A percentile compares a stretch with the other conserved stretches of the same genome.
phyloP scores from a whole-genome alignment of 2,888 invertebrate species.

The Crematogaster levior region DNA sequence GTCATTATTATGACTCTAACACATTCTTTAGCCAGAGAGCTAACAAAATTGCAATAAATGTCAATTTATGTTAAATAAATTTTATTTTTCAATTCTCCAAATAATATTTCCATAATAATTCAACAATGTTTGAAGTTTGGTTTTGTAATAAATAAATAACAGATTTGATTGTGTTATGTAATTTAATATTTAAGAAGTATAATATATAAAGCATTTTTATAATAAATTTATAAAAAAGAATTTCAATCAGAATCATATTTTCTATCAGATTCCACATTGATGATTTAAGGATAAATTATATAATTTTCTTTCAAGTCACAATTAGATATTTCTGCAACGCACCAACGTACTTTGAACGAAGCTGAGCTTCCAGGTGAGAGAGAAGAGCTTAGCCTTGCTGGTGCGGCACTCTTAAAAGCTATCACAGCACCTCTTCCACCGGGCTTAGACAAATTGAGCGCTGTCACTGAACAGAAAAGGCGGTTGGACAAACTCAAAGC shows the following conservation, averaged over 20 bases:
- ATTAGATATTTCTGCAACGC: conserved; percentile 90
- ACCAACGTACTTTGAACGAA: conserved; percentile 90
- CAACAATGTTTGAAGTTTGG: neutral
- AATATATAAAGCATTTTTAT: neutral
- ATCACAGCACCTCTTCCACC: conserved; percentile 86
- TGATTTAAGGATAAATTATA: neutral
- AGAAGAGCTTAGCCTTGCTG: conserved; percentile 89
- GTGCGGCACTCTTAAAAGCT: conserved; percentile 91
- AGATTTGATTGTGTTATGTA: neutral
- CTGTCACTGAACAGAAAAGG: conserved; percentile 93
- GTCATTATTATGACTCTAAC: too few relatives aligned
- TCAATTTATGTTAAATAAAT: neutral
- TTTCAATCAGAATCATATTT: neutral
- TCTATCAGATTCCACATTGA: neutral
- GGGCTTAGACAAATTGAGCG: conserved; percentile 87
- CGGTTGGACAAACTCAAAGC: conserved; percentile 92
- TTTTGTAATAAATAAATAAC: neutral
- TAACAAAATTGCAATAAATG: neutral
- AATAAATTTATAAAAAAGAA: neutral
- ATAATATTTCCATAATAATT: neutral
- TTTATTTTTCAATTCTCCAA: neutral
- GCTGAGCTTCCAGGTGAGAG: conserved; percentile 90
- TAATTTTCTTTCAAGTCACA: conserved; percentile 86
- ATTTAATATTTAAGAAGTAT: neutral
- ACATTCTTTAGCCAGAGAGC: neutral